Percentiles rank a stretch among this genome's conserved stretches.
phyloP scores from a whole-genome alignment of 2,113 vertebrate genomes.

The Stegostoma tigrinum region DNA sequence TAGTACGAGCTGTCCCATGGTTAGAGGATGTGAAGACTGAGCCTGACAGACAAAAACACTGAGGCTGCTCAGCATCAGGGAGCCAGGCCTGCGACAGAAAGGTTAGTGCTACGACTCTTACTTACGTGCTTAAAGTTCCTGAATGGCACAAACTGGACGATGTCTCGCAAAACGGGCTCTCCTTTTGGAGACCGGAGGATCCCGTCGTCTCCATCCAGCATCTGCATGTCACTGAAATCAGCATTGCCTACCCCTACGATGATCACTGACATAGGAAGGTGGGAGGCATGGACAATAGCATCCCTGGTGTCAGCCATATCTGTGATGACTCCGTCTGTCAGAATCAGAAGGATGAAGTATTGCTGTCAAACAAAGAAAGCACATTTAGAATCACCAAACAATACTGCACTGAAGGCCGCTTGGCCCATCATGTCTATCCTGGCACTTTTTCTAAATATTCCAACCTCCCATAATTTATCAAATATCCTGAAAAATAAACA shows the following conservation, averaged over 20 bases:
- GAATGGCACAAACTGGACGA: slow-evolving; percentile 96
- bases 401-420: background rate
- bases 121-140: slow-evolving; percentile 95
- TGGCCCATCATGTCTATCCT: background rate
- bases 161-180: slow-evolving; percentile 87
- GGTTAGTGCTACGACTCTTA: slow-evolving; percentile 23
- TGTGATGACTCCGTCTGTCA: slow-evolving; percentile 93
- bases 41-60: background rate
- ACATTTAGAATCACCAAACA: background rate
- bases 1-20: background rate
- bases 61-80: background rate
- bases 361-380: slow-evolving; percentile 59
- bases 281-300: slow-evolving; percentile 91
- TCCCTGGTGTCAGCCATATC: slow-evolving; percentile 96
- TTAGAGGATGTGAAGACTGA: background rate
- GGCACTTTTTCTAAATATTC: background rate
- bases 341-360: slow-evolving; percentile 94
- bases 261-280: slow-evolving; percentile 96
- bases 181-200: slow-evolving; percentile 86
- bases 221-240: slow-evolving; percentile 96
- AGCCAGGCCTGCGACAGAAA: background rate
- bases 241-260: slow-evolving; percentile 90
- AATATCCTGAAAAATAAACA: too few relatives aligned
- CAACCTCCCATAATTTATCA: background rate
- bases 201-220: slow-evolving; percentile 87